Evolutionary conservation across 2,797 vertebrate species (phyloP).

Genomic region (Acrocephalus scirpaceus): DNA sequence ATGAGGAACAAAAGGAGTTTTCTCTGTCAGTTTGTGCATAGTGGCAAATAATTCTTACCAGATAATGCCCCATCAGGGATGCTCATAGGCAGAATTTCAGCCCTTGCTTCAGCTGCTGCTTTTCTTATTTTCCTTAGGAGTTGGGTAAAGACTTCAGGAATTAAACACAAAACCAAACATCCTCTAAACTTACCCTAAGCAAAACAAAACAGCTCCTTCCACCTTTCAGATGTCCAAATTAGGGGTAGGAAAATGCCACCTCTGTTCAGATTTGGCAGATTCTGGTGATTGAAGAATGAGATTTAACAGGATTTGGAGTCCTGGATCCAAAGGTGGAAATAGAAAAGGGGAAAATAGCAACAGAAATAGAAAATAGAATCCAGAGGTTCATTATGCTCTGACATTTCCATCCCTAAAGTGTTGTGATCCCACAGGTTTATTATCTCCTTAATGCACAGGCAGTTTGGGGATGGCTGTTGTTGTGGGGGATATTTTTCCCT

Average conservation of each 20-base stretch:
- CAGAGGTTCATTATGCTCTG: background rate
- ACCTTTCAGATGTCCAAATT: background rate
- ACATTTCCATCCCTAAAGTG: background rate
- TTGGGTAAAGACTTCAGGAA: background rate
- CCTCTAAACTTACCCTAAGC: background rate
- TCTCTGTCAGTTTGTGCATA: constrained; percentile 44
- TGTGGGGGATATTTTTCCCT: background rate
- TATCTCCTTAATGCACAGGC: background rate
- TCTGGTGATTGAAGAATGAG: background rate
- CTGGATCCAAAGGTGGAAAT: background rate
- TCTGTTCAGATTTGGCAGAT: background rate
- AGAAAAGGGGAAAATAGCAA: background rate
- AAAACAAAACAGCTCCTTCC: background rate
- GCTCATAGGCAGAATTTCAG: background rate
- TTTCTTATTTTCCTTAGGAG: background rate
- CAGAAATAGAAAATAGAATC: background rate
- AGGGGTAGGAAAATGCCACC: background rate
- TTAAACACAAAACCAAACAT: background rate
- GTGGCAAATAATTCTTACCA: constrained; percentile 65
- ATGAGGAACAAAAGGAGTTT: constrained; percentile 77
- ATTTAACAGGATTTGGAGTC: background rate
- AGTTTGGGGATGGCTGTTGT: background rate
- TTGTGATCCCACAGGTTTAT: background rate
- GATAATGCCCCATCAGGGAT: background rate
- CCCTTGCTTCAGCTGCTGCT: background rate